A percentile compares a stretch with the other conserved stretches of the same genome.
Conservation (phyloP, 1,140 invertebrate species). For the Formica exsecta region DNA sequence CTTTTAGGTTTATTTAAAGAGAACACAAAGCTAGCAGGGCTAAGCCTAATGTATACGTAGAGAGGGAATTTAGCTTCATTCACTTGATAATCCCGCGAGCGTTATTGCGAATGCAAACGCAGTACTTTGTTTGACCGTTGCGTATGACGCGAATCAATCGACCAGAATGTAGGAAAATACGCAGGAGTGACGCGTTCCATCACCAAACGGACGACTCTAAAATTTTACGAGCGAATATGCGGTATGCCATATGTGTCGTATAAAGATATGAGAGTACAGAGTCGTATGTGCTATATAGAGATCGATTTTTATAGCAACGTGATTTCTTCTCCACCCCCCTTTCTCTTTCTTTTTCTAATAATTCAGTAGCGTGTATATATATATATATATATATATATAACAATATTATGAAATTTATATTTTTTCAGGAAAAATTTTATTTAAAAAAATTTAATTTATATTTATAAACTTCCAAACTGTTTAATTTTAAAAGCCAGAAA, state of each 20-base stretch:
- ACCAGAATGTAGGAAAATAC: slow-evolving; percentile 18
- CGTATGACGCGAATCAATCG: slow-evolving; percentile 23
- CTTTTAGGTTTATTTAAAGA: background rate
- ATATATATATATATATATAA: background rate
- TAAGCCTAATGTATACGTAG: background rate
- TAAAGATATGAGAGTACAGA: too few species aligned
- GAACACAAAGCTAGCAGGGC: background rate
- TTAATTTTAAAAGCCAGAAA: background rate
- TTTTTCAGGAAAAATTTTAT: background rate
- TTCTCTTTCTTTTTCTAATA: background rate
- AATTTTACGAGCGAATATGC: background rate
- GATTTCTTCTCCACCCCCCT: background rate
- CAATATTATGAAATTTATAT: background rate
- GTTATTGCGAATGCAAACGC: slow-evolving; percentile 16
- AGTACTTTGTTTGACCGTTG: slow-evolving; percentile 10
- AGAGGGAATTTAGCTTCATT: slow-evolving; percentile 20
- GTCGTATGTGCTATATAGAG: background rate
- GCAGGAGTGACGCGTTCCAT: background rate
- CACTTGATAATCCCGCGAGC: slow-evolving; percentile 21
- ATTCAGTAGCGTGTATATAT: background rate
- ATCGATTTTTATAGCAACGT: background rate
- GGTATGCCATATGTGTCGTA: background rate
- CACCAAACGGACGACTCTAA: background rate
- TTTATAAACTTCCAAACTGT: background rate
- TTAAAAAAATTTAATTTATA: background rate